Evolutionary conservation across 2,113 vertebrate species (phyloP), one percentile per base, ranked within the genome.

Genomic region (Nycticebus coucang): DNA sequence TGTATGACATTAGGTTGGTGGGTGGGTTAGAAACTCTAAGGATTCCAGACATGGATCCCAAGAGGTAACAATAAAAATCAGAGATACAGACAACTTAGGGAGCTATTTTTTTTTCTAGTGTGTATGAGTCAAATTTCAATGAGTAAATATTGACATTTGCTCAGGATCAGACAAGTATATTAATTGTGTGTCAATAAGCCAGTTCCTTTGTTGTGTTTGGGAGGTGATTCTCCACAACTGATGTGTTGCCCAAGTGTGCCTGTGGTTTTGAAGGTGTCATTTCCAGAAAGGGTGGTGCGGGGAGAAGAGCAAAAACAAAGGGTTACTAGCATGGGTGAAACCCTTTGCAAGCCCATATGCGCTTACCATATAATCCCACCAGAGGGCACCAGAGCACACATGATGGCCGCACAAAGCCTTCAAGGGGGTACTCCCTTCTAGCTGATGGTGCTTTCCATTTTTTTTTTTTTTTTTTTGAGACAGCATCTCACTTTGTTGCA

Each of bases 301-400:
- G 35, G 64, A 79, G 17, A 37, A 79, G 22, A 55, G 74, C 55
- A 82, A 71, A 93, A 53, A 11, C 75, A 21, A 26, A 85, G 62
- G 45, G 45, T 64, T 30, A 41, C 45, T 66, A 62, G 21, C 3
- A 14, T 57, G 82, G 83, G 28, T 37, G 7, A 74, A 75, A 6
- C 21, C 45, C 33, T 10, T 7, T 1, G 66, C 69, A 0, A 33
- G 33, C 66, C 26, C 30, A 22, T 17, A 1, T 79, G 74, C 53
- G 6, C 17, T 50, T 87, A n/a, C 69, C 37, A 18, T 2, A 3
- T 4, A 0, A 0, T 0, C 60, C 96, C 97, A 95, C 79, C 4
- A 41, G 97, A 93, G 96, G 96, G 89, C 72, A 21, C 59, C 96
- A 97, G 74, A 97, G 93, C 91, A 74, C 59, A 62, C 37, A 0